A percentile compares a stretch with the other conserved stretches of the same genome.
These are phyloP conservation scores for Mesoclemmys tuberculata DNA, from an alignment of 2,113 vertebrate species.

Conservation along the genomic window DNA sequence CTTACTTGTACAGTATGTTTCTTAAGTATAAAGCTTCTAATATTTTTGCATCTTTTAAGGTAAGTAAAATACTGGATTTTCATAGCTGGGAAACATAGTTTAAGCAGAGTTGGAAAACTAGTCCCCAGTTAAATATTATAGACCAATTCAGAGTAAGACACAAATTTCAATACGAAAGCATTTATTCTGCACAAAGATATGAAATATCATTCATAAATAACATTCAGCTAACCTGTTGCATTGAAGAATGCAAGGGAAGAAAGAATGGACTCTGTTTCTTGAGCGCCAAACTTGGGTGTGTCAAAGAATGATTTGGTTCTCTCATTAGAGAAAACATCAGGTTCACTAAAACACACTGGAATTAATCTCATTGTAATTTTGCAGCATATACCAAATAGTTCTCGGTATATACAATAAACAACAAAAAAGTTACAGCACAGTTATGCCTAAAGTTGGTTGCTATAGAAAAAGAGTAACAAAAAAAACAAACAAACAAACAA, in stretches of 20 bases:
- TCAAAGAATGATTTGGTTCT: not conserved
- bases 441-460: not conserved
- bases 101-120: not conserved
- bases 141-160: rapidly evolving
- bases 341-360: not conserved
- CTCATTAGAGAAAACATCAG: not conserved
- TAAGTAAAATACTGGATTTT: not conserved
- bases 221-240: not conserved
- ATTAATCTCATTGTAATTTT: not conserved
- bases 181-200: rapidly evolving
- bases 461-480: not conserved
- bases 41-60: too few species aligned
- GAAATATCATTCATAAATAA: not conserved
- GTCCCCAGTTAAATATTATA: not conserved
- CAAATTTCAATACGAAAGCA: not conserved
- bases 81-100: not conserved
- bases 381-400: not conserved
- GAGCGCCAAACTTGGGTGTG: not conserved
- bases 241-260: not conserved
- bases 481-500: not conserved
- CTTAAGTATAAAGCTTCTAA: too few species aligned
- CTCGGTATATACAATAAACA: not conserved
- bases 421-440: not conserved
- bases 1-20: too few species aligned
- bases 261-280: not conserved